Conservation (phyloP, 2,113 vertebrate species). For the Penelope pileata region DNA sequence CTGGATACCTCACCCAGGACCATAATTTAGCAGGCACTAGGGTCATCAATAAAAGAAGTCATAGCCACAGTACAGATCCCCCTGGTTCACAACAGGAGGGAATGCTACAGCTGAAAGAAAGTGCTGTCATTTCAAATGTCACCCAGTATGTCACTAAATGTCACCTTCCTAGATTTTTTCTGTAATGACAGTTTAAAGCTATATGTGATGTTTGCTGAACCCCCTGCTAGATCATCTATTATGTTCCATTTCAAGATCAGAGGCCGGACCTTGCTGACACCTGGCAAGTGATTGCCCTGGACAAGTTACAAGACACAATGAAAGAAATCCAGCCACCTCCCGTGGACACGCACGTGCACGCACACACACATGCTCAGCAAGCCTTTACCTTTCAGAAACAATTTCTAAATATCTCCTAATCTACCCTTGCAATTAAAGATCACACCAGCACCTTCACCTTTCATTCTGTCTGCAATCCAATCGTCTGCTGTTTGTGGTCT, state of each 20-base stretch:
- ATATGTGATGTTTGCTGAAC: conserved; percentile 50
- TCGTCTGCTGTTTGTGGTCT: background rate
- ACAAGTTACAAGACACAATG: background rate
- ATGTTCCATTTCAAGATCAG: conserved; percentile 41
- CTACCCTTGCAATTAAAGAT: background rate
- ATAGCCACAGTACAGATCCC: background rate
- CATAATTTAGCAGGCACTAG: background rate
- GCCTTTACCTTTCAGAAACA: background rate
- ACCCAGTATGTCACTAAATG: conserved; percentile 66
- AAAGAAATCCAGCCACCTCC: background rate
- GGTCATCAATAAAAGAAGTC: conserved; percentile 43
- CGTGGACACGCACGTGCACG: rapidly evolving
- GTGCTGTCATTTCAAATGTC: conserved; percentile 61
- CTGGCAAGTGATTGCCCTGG: conserved; percentile 3
- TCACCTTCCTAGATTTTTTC: conserved; percentile 50
- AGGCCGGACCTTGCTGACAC: conserved; percentile 39
- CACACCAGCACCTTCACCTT: background rate
- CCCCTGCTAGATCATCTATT: conserved; percentile 56
- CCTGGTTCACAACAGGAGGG: conserved; percentile 28
- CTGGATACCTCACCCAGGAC: background rate
- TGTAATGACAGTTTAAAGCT: conserved; percentile 62
- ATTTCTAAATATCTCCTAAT: background rate
- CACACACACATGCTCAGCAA: background rate
- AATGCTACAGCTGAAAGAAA: conserved; percentile 42
- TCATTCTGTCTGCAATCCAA: background rate